phyloP scores from a whole-genome alignment of 1,140 invertebrate genomes.

The Metopolophium dirhodum region DNA sequence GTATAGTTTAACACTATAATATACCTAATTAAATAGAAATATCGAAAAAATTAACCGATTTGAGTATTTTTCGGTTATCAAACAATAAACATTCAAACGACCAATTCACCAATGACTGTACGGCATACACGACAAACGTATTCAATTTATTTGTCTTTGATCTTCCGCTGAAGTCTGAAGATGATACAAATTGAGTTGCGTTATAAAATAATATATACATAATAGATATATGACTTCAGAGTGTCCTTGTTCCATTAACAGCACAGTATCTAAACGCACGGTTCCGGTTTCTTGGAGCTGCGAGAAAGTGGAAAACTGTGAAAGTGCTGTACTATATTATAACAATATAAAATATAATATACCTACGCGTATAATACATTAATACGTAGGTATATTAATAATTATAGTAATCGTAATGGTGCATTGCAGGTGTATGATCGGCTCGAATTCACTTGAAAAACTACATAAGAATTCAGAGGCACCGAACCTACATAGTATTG shows the following conservation, averaged over 20 bases:
- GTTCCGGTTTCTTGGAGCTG: neutral
- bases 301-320: constrained; percentile 20
- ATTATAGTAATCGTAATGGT: neutral
- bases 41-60: too few species aligned
- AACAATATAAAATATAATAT: neutral
- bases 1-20: too few species aligned
- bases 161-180: neutral
- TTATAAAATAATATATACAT: too few species aligned
- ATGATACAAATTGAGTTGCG: too few species aligned
- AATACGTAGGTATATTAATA: too few species aligned
- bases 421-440: neutral
- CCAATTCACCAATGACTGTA: too few species aligned
- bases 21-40: too few species aligned
- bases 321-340: constrained; percentile 3
- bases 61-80: too few species aligned
- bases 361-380: neutral
- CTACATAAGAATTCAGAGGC: neutral
- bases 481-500: neutral
- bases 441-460: neutral
- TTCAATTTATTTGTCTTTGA: neutral
- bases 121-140: neutral
- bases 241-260: neutral
- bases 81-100: too few species aligned
- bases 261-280: neutral
- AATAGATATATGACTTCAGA: too few species aligned